Conservation (phyloP, 2,888 invertebrate species). For the Invenusta paracnida region DNA sequence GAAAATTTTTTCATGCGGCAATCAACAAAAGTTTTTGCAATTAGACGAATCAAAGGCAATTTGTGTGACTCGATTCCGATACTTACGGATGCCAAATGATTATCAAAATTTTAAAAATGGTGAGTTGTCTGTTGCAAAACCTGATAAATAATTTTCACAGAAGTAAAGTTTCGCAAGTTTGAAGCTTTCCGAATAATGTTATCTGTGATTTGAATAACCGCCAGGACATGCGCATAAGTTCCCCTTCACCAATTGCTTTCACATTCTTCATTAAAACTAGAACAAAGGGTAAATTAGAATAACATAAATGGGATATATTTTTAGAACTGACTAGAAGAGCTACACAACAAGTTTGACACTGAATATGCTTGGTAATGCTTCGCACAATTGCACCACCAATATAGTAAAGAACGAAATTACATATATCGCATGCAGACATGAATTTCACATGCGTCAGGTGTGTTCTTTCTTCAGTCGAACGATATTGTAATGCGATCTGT, state of each 20-base stretch:
- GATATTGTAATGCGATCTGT: slow-evolving; percentile 13
- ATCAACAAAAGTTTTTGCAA: not conserved
- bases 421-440: not conserved
- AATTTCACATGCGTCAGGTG: not conserved
- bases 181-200: not conserved
- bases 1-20: not conserved
- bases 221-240: not conserved
- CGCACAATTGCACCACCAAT: slow-evolving; percentile 12
- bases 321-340: not conserved
- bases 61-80: slow-evolving; percentile 5
- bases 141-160: not conserved
- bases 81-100: not conserved
- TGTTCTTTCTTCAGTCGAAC: not conserved
- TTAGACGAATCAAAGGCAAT: not conserved
- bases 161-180: not conserved
- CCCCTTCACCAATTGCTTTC: slow-evolving; percentile 4
- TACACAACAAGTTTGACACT: slow-evolving; percentile 1
- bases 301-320: not conserved
- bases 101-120: not conserved
- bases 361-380: not conserved
- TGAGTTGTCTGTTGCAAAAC: slow-evolving; percentile 3
- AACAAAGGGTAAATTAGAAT: not conserved
- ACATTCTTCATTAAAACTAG: slow-evolving; percentile 1
- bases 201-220: not conserved
- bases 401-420: not conserved